Conservation (phyloP, 2,797 vertebrate species). For the Sebastes diaconus region DNA sequence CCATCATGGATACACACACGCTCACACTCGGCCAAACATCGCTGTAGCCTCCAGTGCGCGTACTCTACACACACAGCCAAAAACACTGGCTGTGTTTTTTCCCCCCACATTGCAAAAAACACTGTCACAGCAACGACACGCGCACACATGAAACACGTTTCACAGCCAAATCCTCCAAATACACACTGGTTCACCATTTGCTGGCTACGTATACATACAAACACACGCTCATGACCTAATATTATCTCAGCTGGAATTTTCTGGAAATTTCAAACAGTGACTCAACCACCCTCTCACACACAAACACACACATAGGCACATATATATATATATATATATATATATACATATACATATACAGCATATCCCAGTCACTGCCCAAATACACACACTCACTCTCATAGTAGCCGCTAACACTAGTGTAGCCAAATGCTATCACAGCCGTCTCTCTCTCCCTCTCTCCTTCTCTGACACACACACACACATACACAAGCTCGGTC, state of each 20-base stretch:
- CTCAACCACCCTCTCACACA: conserved; percentile 45
- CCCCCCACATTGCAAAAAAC: conserved; percentile 58
- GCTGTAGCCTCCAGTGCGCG: conserved; percentile 64
- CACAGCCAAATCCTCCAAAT: conserved; percentile 70
- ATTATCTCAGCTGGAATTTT: conserved; percentile 80
- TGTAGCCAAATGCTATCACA: conserved; percentile 65
- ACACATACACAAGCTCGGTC: conserved; percentile 36
- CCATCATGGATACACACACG: conserved; percentile 68
- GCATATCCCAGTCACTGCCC: conserved; percentile 28
- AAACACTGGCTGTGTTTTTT: conserved; percentile 68
- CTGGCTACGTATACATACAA: conserved; percentile 69
- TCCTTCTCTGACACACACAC: background rate
- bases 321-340: background rate
- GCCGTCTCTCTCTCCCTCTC: conserved; percentile 26
- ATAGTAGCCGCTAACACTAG: conserved; percentile 31
- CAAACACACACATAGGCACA: background rate
- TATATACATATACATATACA: background rate
- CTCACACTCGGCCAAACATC: conserved; percentile 70
- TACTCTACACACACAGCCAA: conserved; percentile 63
- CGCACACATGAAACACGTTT: conserved; percentile 58
- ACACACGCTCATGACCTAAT: conserved; percentile 75
- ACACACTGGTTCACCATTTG: conserved; percentile 69
- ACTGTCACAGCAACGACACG: conserved; percentile 57
- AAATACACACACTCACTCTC: conserved; percentile 47
- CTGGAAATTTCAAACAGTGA: conserved; percentile 75